A percentile compares a stretch with the other conserved stretches of the same genome.
These are phyloP conservation scores for Drepana arcuata DNA, from an alignment of 1,140 invertebrate species.

Conservation along the genomic window DNA sequence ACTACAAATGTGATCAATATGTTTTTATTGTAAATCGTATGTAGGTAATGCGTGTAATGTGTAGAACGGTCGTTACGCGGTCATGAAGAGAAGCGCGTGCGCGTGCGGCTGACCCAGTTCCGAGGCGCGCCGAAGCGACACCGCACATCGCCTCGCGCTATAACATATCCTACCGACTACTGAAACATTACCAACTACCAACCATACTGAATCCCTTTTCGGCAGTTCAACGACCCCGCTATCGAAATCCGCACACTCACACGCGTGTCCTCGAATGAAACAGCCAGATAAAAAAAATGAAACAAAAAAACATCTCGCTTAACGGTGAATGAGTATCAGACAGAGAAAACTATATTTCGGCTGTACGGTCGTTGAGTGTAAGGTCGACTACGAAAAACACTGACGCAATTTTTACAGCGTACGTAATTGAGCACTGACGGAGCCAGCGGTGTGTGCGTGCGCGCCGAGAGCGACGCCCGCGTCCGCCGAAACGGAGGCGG, in stretches of 20 bases:
- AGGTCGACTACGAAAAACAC: conserved; percentile 66
- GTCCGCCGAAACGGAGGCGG: conserved; percentile 67
- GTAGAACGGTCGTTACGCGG: conserved; percentile 21
- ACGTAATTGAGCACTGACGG: conserved; percentile 61
- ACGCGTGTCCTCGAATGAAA: conserved; percentile 49
- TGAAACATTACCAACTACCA: conserved; percentile 43
- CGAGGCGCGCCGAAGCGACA: conserved; percentile 28
- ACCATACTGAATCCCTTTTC: conserved; percentile 63
- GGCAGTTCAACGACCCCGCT: conserved; percentile 61
- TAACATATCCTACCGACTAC: conserved; percentile 41
- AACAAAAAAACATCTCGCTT: conserved; percentile 50
- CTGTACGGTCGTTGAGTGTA: conserved; percentile 44
- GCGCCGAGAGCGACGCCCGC: conserved; percentile 68
- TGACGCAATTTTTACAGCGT: conserved; percentile 70
- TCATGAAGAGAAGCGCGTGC: conserved; percentile 50
- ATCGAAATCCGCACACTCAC: conserved; percentile 70
- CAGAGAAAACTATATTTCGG: conserved; percentile 69
- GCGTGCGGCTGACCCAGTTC: conserved; percentile 57
- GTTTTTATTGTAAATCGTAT: not conserved
- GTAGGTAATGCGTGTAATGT: conserved; percentile 5
- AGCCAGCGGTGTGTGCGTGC: conserved; percentile 58
- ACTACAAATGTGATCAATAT: too few species aligned
- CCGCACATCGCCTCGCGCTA: conserved; percentile 30
- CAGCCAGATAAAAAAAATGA: conserved; percentile 61
- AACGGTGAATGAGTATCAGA: conserved; percentile 58